Evolutionary conservation across 1,140 invertebrate genomes (phyloP).

Genomic region (Helicoverpa armigera): DNA sequence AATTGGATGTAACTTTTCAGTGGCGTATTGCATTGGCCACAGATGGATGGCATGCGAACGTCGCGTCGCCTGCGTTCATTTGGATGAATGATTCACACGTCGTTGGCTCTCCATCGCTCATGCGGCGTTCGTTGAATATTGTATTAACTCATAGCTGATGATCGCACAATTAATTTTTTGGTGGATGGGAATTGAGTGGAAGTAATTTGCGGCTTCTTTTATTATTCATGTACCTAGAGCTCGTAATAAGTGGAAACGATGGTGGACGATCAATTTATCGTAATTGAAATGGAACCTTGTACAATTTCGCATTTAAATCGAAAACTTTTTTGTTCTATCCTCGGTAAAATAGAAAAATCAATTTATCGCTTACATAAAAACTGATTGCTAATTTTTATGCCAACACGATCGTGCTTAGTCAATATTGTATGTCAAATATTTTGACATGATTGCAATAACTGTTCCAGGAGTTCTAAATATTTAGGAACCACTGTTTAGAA

Average conservation of each 20-base stretch:
- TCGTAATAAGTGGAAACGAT: neutral
- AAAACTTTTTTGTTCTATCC: no score
- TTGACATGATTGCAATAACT: neutral
- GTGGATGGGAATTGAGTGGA: neutral
- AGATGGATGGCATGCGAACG: slow-evolving; percentile 46
- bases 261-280: neutral
- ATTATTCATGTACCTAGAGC: no score
- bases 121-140: slow-evolving; percentile 54
- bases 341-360: neutral
- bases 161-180: slow-evolving; percentile 54
- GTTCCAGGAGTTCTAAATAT: slow-evolving; percentile 6
- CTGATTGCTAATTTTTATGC: neutral
- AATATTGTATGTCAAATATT: slow-evolving; percentile 7
- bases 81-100: slow-evolving; percentile 60
- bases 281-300: neutral
- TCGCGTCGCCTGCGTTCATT: slow-evolving; percentile 48
- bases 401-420: neutral
- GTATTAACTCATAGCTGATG: slow-evolving; percentile 56
- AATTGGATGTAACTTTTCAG: slow-evolving; percentile 81
- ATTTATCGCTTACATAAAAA: neutral
- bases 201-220: slow-evolving; percentile 14
- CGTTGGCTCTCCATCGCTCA: slow-evolving; percentile 57
- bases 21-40: slow-evolving; percentile 53
- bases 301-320: no score
- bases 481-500: neutral